Evolutionary conservation across 2,797 vertebrate species (phyloP).

Genomic region (Darevskia nairensis): DNA sequence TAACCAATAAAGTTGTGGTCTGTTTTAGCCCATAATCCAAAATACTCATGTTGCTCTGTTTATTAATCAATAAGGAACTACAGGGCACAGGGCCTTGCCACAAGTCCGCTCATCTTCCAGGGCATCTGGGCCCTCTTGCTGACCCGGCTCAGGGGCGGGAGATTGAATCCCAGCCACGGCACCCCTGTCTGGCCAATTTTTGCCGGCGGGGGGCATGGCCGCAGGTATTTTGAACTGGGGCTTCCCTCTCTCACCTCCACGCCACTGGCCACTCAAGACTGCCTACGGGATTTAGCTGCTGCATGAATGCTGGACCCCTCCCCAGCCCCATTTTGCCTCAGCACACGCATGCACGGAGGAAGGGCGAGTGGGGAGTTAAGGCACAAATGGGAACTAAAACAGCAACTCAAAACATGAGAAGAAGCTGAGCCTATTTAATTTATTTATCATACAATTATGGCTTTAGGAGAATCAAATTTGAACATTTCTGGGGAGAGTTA

Average conservation of each 20-base stretch:
- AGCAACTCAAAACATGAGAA: slow-evolving; percentile 58
- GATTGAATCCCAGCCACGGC: no score
- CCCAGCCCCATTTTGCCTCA: background rate
- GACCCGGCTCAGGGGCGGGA: no score
- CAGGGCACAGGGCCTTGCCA: no score
- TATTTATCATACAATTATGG: background rate
- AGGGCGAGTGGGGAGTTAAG: slow-evolving; percentile 52
- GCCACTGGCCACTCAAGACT: background rate
- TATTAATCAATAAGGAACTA: no score
- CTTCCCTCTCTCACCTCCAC: no score
- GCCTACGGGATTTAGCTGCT: background rate
- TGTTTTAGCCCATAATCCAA: no score
- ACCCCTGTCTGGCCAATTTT: no score
- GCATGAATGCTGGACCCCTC: background rate
- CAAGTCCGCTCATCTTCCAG: background rate
- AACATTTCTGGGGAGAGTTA: background rate
- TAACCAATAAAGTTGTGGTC: no score
- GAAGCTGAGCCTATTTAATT: no score
- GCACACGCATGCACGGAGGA: background rate
- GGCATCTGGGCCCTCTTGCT: background rate
- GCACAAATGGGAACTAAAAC: slow-evolving; percentile 53
- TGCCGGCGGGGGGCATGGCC: no score
- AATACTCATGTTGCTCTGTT: no score
- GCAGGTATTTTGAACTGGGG: no score
- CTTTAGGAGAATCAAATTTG: background rate